These are phyloP conservation scores for Dexiosoma caninum DNA, from an alignment of 2,888 invertebrate genomes.

Conservation along the genomic window DNA sequence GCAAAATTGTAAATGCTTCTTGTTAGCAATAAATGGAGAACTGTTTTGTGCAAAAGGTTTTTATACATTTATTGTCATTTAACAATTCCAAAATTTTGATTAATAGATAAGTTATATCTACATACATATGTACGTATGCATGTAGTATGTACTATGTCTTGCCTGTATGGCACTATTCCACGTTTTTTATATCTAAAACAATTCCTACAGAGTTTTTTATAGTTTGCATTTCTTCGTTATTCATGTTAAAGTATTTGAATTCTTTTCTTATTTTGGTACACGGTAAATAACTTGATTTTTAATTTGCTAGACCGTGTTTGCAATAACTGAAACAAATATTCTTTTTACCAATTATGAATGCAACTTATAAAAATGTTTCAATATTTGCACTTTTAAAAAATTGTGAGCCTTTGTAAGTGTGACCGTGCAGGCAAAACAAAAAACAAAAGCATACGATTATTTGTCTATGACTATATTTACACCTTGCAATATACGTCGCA, in stretches of 20 bases:
- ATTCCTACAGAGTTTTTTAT: slow-evolving; percentile 17
- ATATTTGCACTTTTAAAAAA: too few relatives aligned
- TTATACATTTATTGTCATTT: slow-evolving; percentile 43
- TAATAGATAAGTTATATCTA: slow-evolving; percentile 28
- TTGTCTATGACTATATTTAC: too few relatives aligned
- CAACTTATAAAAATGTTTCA: too few relatives aligned
- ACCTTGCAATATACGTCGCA: too few relatives aligned
- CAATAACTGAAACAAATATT: neutral
- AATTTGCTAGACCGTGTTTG: slow-evolving; percentile 42
- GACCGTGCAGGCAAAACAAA: too few relatives aligned
- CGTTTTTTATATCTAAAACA: slow-evolving; percentile 19
- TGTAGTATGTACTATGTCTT: too few relatives aligned
- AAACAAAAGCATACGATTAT: too few relatives aligned
- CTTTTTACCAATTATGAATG: neutral
- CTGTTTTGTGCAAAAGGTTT: slow-evolving; percentile 9
- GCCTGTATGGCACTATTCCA: too few relatives aligned
- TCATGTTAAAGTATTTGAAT: neutral
- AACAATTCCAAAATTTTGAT: neutral
- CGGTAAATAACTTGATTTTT: slow-evolving; percentile 45
- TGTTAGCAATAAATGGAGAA: slow-evolving; percentile 17
- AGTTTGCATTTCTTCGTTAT: slow-evolving; percentile 39
- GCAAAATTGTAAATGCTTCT: slow-evolving; percentile 26
- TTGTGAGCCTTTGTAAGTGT: too few relatives aligned
- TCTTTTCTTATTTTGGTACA: neutral
- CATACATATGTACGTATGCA: too few relatives aligned